These are phyloP conservation scores for Idaea biselata DNA, from an alignment of 2,888 invertebrate species.

Conservation along the genomic window DNA sequence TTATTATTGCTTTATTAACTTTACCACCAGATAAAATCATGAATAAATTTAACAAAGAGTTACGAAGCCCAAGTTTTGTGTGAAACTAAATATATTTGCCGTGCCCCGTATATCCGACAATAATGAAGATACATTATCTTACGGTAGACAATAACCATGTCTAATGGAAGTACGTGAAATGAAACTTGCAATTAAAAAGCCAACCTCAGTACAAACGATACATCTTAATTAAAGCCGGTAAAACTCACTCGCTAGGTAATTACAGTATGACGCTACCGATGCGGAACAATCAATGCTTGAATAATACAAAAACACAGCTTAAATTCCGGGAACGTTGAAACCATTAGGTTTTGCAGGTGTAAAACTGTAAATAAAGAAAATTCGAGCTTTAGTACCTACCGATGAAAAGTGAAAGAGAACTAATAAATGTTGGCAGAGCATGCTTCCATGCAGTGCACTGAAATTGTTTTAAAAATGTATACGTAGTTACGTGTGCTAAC, in stretches of 20 bases:
- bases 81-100: constrained; percentile 27
- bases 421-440: constrained; percentile 45
- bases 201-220: constrained; percentile 66
- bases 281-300: constrained; percentile 51
- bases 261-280: constrained; percentile 55
- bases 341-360: constrained; percentile 38
- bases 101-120: constrained; percentile 26
- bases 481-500: no score
- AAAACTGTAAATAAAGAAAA: constrained; percentile 47
- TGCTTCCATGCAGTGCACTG: constrained; percentile 22
- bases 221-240: constrained; percentile 69
- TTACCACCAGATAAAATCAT: constrained; percentile 1
- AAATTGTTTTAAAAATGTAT: constrained; percentile 11
- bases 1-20: constrained; percentile 1
- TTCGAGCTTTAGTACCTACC: constrained; percentile 36
- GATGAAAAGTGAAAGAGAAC: constrained; percentile 36
- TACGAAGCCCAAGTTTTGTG: constrained; percentile 20
- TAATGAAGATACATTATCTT: constrained; percentile 43
- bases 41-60: constrained; percentile 22
- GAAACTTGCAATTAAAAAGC: constrained; percentile 63
- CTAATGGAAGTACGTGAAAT: constrained; percentile 54
- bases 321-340: constrained; percentile 27
- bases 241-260: constrained; percentile 61
- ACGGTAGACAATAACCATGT: constrained; percentile 47
- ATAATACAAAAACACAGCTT: constrained; percentile 26